phyloP scores from a whole-genome alignment of 2,797 vertebrate species.

The Tragelaphus oryx region DNA sequence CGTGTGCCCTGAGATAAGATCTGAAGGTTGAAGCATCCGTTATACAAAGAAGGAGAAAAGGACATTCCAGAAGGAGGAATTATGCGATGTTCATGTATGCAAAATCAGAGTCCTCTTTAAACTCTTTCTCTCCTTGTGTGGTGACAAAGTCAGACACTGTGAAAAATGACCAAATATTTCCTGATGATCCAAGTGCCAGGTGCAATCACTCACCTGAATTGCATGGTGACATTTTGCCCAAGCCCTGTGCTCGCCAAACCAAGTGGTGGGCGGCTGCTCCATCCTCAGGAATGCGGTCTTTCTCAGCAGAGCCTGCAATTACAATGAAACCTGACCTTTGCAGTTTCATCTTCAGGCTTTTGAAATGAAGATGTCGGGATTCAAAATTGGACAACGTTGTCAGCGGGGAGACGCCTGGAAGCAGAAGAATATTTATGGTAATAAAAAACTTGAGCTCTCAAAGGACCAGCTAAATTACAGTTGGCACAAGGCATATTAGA shows the following conservation, averaged over 20 bases:
- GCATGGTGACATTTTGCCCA: conserved; percentile 63
- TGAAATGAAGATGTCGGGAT: conserved; percentile 72
- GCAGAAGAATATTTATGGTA: conserved; percentile 71
- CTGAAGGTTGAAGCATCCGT: not conserved
- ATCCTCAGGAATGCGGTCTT: not conserved
- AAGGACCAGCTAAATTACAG: conserved; percentile 68
- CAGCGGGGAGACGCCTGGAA: conserved; percentile 59
- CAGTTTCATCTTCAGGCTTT: conserved; percentile 64
- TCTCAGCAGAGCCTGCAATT: conserved; percentile 47
- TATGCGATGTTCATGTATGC: not conserved
- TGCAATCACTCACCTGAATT: conserved; percentile 63
- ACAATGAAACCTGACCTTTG: conserved; percentile 72
- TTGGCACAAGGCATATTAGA: conserved; percentile 71
- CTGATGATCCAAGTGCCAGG: conserved; percentile 55
- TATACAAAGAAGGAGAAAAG: conserved; percentile 29
- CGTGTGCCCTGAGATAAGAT: not conserved
- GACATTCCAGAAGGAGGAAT: not conserved
- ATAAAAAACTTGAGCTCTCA: conserved; percentile 68
- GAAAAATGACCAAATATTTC: conserved; percentile 59
- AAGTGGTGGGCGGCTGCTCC: conserved; percentile 3
- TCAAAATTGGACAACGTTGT: conserved; percentile 69
- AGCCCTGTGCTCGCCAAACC: conserved; percentile 30
- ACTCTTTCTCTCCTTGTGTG: conserved; percentile 26
- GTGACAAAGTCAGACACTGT: conserved; percentile 55
- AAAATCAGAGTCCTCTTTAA: conserved; percentile 34